A percentile compares a stretch with the other conserved stretches of the same genome.
phyloP scores from a whole-genome alignment of 2,113 vertebrate species.

The Crotalus horridus region DNA sequence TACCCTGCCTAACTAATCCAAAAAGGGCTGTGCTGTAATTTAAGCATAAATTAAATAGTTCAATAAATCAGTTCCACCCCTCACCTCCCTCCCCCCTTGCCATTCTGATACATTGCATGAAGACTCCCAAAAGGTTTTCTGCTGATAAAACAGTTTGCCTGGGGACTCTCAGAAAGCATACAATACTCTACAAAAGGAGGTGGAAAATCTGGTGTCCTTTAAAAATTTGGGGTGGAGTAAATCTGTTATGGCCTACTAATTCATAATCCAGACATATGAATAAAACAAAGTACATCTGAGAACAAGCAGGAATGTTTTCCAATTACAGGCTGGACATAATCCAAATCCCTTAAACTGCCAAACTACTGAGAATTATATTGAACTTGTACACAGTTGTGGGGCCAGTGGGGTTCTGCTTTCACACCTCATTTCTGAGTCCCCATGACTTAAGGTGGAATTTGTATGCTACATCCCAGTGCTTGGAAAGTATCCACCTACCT shows the following conservation, averaged over 20 bases:
- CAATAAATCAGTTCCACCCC: background rate
- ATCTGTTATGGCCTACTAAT: background rate
- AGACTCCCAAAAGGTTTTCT: background rate
- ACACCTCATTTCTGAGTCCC: background rate
- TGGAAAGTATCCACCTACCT: background rate
- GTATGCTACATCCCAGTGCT: background rate
- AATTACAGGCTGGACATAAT: background rate
- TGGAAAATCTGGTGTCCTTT: background rate
- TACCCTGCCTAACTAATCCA: conserved; percentile 6
- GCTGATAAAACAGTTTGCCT: background rate
- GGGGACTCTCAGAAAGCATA: background rate
- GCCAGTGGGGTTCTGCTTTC: background rate
- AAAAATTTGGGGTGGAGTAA: background rate
- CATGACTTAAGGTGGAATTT: background rate
- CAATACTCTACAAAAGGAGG: background rate
- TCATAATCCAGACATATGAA: background rate
- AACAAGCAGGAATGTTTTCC: background rate
- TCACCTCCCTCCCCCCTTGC: background rate
- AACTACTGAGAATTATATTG: background rate
- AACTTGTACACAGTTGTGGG: background rate
- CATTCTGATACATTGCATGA: background rate
- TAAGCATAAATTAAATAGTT: conserved; percentile 9
- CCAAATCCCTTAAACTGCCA: background rate
- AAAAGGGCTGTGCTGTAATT: background rate
- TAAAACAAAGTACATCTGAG: background rate